Evolutionary conservation across 2,797 vertebrate species (phyloP).

Genomic region (Anguilla marmorata): DNA sequence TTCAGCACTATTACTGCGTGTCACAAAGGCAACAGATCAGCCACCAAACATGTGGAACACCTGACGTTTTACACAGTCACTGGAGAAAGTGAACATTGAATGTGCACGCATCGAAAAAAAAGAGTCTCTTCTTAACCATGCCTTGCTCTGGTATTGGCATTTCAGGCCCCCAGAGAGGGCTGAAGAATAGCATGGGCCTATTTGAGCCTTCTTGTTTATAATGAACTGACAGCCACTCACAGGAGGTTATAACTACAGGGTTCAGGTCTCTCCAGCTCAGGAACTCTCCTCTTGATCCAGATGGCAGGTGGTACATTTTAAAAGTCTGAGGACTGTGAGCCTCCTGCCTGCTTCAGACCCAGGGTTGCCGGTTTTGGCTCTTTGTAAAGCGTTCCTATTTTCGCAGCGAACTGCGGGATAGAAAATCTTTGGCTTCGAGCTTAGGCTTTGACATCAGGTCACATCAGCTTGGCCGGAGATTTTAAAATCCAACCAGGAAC

Average conservation of each 20-base stretch:
- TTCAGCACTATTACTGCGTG: background rate
- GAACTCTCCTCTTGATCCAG: background rate
- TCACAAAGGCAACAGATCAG: background rate
- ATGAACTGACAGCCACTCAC: too few relatives aligned
- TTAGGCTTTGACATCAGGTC: background rate
- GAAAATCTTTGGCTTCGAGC: background rate
- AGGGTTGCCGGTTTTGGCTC: too few relatives aligned
- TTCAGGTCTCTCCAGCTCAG: too few relatives aligned
- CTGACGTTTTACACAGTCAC: background rate
- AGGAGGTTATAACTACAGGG: background rate
- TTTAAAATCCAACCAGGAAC: too few relatives aligned
- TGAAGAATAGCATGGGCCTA: background rate
- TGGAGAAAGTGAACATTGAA: background rate
- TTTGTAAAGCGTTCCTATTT: background rate
- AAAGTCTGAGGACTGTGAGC: too few relatives aligned
- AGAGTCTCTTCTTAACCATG: too few relatives aligned
- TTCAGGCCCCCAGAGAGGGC: background rate
- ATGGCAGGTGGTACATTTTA: background rate
- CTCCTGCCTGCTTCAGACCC: background rate
- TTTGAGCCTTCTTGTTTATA: background rate
- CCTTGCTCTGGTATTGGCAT: background rate
- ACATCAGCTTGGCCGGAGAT: background rate
- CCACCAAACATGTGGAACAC: too few relatives aligned
- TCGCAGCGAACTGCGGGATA: background rate
- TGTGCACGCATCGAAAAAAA: background rate